Conservation (phyloP, 2,888 invertebrate genomes). For the Stenoptilia bipunctidactyla region DNA sequence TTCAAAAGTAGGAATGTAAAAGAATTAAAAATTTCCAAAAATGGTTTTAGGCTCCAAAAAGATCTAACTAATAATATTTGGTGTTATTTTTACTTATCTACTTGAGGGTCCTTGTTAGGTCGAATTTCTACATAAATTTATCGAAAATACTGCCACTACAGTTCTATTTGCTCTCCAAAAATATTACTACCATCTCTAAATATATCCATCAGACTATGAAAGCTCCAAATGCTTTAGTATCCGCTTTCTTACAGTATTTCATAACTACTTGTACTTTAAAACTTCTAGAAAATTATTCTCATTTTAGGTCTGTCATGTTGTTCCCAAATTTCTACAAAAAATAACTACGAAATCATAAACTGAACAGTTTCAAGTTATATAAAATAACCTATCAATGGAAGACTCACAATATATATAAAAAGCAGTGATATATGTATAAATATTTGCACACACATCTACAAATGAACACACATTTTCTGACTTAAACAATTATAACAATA, state of each 20-base stretch:
- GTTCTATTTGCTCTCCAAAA: constrained; percentile 38
- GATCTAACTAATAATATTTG: constrained; percentile 51
- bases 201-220: constrained; percentile 41
- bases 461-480: too few species aligned
- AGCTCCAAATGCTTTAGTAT: constrained; percentile 12
- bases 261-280: constrained; percentile 20
- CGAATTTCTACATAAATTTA: constrained; percentile 31
- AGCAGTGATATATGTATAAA: background rate
- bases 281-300: constrained; percentile 9
- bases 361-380: constrained; percentile 16
- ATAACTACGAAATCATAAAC: constrained; percentile 11
- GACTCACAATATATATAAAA: constrained; percentile 44
- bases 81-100: constrained; percentile 59
- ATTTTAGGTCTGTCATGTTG: constrained; percentile 47
- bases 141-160: constrained; percentile 63
- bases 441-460: too few species aligned
- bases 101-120: constrained; percentile 39
- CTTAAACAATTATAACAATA: too few species aligned
- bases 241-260: constrained; percentile 28
- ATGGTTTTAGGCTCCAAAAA: constrained; percentile 42
- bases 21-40: too few species aligned
- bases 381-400: constrained; percentile 65
- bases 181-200: constrained; percentile 51
- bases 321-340: constrained; percentile 38
- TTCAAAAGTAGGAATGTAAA: too few species aligned